phyloP scores from a whole-genome alignment of 2,888 invertebrate species.

The Orthosia gracilis region DNA sequence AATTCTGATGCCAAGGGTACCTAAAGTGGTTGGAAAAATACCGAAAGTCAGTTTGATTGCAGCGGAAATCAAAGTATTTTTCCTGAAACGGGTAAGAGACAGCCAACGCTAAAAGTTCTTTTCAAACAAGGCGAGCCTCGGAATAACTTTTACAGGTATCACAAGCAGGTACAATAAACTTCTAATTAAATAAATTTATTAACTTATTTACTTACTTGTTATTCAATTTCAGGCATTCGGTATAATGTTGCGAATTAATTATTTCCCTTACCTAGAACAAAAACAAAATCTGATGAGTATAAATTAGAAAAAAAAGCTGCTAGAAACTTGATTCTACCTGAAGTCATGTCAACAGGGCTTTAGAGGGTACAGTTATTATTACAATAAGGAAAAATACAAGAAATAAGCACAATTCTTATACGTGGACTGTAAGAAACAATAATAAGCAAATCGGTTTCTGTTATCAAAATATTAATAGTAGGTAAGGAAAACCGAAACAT shows the following conservation, averaged over 20 bases:
- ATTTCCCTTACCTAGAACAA: slow-evolving; percentile 40
- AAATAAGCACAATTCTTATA: background rate
- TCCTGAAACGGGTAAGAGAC: background rate
- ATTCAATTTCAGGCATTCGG: background rate
- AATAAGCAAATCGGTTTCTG: background rate
- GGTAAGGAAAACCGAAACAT: too few species aligned
- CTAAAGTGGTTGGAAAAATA: slow-evolving; percentile 9
- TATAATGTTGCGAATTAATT: background rate
- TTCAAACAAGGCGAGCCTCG: background rate
- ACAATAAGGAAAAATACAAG: too few species aligned
- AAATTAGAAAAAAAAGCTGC: too few species aligned
- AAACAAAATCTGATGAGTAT: background rate
- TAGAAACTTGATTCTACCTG: too few species aligned
- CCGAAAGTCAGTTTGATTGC: background rate
- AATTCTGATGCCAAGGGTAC: background rate
- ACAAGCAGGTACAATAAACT: too few species aligned
- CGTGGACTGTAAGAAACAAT: background rate
- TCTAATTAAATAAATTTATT: too few species aligned
- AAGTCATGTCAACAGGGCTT: too few species aligned
- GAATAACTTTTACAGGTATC: too few species aligned
- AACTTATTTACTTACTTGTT: background rate
- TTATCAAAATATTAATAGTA: background rate
- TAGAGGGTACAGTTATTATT: too few species aligned
- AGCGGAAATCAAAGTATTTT: slow-evolving; percentile 2
- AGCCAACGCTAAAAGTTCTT: background rate